Percentiles rank a stretch among this genome's conserved stretches.
Evolutionary conservation across 2,888 invertebrate genomes (phyloP).

Genomic region (Thumatha senex): DNA sequence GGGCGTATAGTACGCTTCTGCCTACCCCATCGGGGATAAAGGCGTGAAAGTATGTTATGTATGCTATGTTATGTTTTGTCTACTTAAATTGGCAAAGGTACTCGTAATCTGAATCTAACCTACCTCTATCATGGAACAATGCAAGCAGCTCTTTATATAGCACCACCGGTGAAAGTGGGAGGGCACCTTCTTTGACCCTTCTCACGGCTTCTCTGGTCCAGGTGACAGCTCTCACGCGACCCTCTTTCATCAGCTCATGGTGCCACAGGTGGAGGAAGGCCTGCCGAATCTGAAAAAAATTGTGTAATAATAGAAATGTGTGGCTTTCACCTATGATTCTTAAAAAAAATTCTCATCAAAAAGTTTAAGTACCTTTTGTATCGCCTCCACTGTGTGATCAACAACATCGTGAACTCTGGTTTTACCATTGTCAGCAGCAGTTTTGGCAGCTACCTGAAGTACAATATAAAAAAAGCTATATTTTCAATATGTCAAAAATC

Average conservation of each 20-base stretch:
- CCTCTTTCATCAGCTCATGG: slow-evolving; percentile 67
- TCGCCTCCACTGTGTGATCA: slow-evolving; percentile 56
- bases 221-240: slow-evolving; percentile 54
- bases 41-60: no score
- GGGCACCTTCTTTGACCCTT: slow-evolving; percentile 65
- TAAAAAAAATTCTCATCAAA: no score
- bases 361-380: slow-evolving; percentile 50
- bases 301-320: neutral
- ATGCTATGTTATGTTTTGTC: no score
- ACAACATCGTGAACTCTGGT: slow-evolving; percentile 59
- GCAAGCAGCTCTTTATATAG: slow-evolving; percentile 67
- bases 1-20: no score
- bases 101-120: no score
- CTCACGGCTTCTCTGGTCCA: slow-evolving; percentile 63
- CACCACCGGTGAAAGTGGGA: slow-evolving; percentile 65
- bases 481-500: no score
- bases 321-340: no score
- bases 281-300: slow-evolving; percentile 50
- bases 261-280: slow-evolving; percentile 66
- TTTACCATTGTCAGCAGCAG: slow-evolving; percentile 66
- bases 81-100: no score
- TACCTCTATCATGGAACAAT: slow-evolving; percentile 72
- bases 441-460: slow-evolving; percentile 64
- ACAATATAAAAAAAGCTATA: neutral
- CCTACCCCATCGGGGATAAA: no score